Conservation (phyloP, 2,888 invertebrate species). For the Pollenia griseotomentosa region DNA sequence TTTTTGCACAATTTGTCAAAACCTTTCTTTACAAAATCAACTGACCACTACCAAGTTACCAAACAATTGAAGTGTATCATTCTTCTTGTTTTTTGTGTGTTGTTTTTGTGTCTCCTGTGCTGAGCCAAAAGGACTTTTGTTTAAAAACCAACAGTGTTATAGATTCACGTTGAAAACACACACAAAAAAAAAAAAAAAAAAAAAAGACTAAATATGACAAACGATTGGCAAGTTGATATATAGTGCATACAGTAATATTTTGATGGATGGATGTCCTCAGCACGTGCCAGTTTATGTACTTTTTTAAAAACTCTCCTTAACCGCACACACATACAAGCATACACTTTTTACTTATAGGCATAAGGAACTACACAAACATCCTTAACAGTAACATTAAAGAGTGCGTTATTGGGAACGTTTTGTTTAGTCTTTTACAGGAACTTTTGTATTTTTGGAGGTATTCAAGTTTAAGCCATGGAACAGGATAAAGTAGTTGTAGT, state of each 20-base stretch:
- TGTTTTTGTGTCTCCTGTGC: background rate
- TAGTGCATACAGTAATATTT: constrained; percentile 45
- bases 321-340: background rate
- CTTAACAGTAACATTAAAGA: background rate
- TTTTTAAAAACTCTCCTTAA: background rate
- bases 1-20: constrained; percentile 38
- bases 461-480: too few relatives aligned
- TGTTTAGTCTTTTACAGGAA: too few relatives aligned
- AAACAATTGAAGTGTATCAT: constrained; percentile 35
- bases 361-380: background rate
- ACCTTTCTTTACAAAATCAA: constrained; percentile 13
- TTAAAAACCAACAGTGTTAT: background rate
- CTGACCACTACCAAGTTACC: constrained; percentile 47
- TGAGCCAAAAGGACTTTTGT: constrained; percentile 12
- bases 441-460: too few relatives aligned
- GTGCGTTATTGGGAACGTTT: background rate
- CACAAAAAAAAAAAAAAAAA: background rate
- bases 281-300: constrained; percentile 30
- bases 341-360: background rate
- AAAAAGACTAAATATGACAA: constrained; percentile 50
- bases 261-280: constrained; percentile 59
- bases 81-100: background rate
- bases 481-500: too few relatives aligned
- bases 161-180: constrained; percentile 2
- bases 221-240: constrained; percentile 60